Conservation (phyloP, 92 coral and sea anemone species). For the Phenganax stokvisi region DNA sequence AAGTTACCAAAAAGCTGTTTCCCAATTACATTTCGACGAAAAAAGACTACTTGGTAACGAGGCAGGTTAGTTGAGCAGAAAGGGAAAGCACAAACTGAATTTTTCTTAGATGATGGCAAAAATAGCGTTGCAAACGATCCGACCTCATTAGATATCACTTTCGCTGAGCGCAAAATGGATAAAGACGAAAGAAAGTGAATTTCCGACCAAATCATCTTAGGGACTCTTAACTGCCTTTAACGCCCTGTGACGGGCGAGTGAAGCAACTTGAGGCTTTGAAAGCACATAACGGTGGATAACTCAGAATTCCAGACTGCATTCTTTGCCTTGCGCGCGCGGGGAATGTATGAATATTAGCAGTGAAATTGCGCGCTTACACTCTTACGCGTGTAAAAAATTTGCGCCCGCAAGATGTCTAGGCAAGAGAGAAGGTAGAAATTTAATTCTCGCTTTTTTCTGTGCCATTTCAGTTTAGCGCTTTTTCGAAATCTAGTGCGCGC, state of each 20-base stretch:
- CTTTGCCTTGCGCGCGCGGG: too few relatives aligned
- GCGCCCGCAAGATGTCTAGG: too few relatives aligned
- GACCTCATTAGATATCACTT: conserved; percentile 42
- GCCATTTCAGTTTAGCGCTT: too few relatives aligned
- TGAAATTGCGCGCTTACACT: conserved; percentile 22
- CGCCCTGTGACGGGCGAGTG: conserved; percentile 58
- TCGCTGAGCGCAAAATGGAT: conserved; percentile 34
- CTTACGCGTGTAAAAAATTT: too few relatives aligned
- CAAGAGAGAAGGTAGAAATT: too few relatives aligned
- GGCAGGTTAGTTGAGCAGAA: conserved; percentile 14
- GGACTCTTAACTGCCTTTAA: conserved; percentile 72
- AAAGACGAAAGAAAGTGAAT: conserved; percentile 45
- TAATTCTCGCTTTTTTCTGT: too few relatives aligned
- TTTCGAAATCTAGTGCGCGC: too few relatives aligned
- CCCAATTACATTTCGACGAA: conserved; percentile 66
- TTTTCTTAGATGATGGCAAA: conserved; percentile 33
- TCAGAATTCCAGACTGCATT: too few relatives aligned
- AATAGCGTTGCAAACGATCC: conserved; percentile 51
- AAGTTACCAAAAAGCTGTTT: conserved; percentile 68
- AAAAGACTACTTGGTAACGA: conserved; percentile 20
- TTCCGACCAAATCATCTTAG: conserved; percentile 54
- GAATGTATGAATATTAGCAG: conserved; percentile 26
- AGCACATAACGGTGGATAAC: conserved; percentile 21
- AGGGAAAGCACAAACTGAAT: conserved; percentile 42
- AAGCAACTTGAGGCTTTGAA: conserved; percentile 63